phyloP scores from a whole-genome alignment of 2,113 vertebrate genomes.

The Microcebus ravelobensis region DNA sequence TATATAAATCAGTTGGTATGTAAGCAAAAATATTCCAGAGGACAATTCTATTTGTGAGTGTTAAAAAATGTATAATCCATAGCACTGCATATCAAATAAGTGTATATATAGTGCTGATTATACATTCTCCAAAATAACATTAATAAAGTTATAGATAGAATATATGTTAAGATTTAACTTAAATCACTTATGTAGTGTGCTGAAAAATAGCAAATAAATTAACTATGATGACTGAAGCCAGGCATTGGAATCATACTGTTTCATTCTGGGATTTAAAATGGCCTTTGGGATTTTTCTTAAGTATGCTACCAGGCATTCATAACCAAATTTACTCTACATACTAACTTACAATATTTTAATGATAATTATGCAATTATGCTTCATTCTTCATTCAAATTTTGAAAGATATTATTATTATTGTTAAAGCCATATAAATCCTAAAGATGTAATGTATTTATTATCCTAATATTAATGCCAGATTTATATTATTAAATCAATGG shows the following conservation, averaged over 20 bases:
- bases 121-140: background rate
- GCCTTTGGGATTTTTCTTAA: background rate
- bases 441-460: background rate
- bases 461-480: conserved; percentile 2
- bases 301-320: background rate
- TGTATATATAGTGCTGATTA: background rate
- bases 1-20: background rate
- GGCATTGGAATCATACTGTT: background rate
- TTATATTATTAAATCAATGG: background rate
- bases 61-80: background rate
- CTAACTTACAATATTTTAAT: background rate
- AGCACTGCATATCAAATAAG: background rate
- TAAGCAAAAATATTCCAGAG: background rate
- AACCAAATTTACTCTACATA: background rate
- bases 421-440: background rate
- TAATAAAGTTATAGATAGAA: background rate
- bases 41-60: background rate
- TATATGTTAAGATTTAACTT: background rate
- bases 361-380: background rate
- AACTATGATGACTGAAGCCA: background rate
- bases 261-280: conserved; percentile 1
- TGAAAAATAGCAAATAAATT: background rate
- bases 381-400: background rate
- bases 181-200: background rate
- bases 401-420: background rate